These are phyloP conservation scores for Auanema sp. DNA, from an alignment of 2,888 invertebrate genomes.

Conservation along the genomic window DNA sequence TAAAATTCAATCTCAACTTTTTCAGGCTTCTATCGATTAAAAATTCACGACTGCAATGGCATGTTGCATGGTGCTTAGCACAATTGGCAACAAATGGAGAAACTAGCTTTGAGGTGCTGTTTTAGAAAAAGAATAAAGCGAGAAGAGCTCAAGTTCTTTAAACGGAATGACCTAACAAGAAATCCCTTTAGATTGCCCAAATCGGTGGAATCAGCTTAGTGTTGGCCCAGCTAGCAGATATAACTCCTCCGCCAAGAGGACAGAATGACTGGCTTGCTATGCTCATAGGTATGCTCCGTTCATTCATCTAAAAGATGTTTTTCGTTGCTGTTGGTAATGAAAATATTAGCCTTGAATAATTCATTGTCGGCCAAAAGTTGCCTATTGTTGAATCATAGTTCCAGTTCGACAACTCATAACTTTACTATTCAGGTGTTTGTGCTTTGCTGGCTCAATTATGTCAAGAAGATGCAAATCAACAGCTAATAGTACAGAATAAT, in stretches of 20 bases:
- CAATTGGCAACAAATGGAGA: slow-evolving; percentile 66
- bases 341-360: background rate
- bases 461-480: slow-evolving; percentile 37
- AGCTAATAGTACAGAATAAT: slow-evolving; percentile 40
- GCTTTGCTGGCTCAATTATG: slow-evolving; percentile 48
- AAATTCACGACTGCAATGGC: slow-evolving; percentile 66
- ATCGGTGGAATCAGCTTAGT: slow-evolving; percentile 67
- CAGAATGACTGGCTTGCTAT: slow-evolving; percentile 47
- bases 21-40: slow-evolving; percentile 65
- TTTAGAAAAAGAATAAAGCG: background rate
- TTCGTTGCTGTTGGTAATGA: background rate
- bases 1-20: slow-evolving; percentile 7
- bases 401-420: background rate
- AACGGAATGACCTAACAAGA: background rate
- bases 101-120: slow-evolving; percentile 63
- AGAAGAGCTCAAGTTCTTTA: background rate
- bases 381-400: slow-evolving; percentile 1
- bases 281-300: slow-evolving; percentile 32
- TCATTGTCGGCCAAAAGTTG: background rate
- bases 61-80: slow-evolving; percentile 67
- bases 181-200: slow-evolving; percentile 49
- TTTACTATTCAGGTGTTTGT: slow-evolving; percentile 28
- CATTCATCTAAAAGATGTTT: background rate
- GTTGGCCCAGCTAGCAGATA: slow-evolving; percentile 52
- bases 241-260: slow-evolving; percentile 32